Base-by-base conservation (phyloP, 2,888 invertebrate genomes). In the Epistrophe grossulariae region DNA sequence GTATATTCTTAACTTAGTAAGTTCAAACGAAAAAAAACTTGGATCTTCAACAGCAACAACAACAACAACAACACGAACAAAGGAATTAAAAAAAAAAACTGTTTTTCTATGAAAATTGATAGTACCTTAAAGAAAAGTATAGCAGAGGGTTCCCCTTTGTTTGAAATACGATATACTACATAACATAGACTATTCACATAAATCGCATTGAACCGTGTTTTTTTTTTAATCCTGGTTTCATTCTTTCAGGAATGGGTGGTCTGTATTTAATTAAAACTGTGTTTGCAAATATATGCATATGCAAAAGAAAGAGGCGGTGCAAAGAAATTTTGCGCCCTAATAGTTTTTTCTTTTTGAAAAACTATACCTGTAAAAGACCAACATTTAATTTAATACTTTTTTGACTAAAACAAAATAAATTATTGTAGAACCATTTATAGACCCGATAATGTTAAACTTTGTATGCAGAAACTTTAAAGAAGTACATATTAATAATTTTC, bases 151-250 rank as follows among this genome's bases (percentile, higher is more conserved):
- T 31, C 19, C 35, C 15, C 15, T 35, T 74, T 82, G 60, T 52
- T 59, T 68, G 78, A 79, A 82, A 82, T 79, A 62, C 68, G 78
- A 85, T 82, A 85, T 82, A 82, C 82, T 19, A 35, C 35, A 59
- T 55, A 43, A 62, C 50, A 45, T 68, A 50, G 13, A 68, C 35
- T 4, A 31, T 17, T 62, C 62, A 50, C 55, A 79, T 85, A 85
- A 85, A 85, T 85, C 78, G 78, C 28, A 82, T 66, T 79, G 79
- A 74, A 17, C n/a, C 31, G 2, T 35, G 2, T 35, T 31, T 17
- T 64, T 17, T 31, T 31, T 40, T 13, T 40, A 9, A 31, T 11
- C 31, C n/a, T n/a, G 17, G 17, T 28, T 31, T 28, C 31, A 31
- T 66, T n/a, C 48, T 28, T 28, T 48, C 31, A 55, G n/a, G 28